Evolutionary conservation across 2,888 invertebrate genomes (phyloP), one percentile per base, ranked within the genome.

Genomic region (Erebia ligea): DNA sequence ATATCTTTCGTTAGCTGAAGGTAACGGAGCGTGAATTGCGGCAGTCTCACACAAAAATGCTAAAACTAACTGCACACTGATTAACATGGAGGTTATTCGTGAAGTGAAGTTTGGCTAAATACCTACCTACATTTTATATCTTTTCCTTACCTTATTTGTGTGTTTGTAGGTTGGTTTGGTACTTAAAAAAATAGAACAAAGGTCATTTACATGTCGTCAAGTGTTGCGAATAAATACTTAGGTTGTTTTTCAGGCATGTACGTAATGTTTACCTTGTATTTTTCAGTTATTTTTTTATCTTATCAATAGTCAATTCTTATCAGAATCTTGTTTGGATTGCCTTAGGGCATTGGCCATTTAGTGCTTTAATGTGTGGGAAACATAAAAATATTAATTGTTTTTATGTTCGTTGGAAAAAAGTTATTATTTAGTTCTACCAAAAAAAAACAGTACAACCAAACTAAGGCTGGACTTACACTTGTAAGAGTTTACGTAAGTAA

Each of bases 21-120:
- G 86, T 89, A 90, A 82, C 86, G 80, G 82, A 87, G 86, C 86
- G 84, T 76, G 82, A 83, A 81, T 59, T 84, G 82, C 86, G 83
- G 84, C 83, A 84, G 85, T 84, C 82, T 84, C 77, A 71, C 72
- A 77, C 74, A 48, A 62, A 62, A 48, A 76, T 64, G 54, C 17
- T 57, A 62, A 34, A 61, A 63, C 13, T 61, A 61, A 61, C 42
- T 45, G 11, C 61, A 21, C 21, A n/a, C 13, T 4, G 17, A 57
- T 61, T 68, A 65, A 65, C 52, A 59, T 52, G 48, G 62, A 68
- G 63, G 48, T 58, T 48, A 64, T 62, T 62, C 57, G 21, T 57
- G 19, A 58, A 72, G 25, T 25, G 4, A 25, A 58, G 54, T 52
- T 58, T 19, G 25, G 34, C 42, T 45, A 13, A n/a, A 42, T 45